Conservation (phyloP, 2,797 vertebrate species). For the Psittacula derbiana region DNA sequence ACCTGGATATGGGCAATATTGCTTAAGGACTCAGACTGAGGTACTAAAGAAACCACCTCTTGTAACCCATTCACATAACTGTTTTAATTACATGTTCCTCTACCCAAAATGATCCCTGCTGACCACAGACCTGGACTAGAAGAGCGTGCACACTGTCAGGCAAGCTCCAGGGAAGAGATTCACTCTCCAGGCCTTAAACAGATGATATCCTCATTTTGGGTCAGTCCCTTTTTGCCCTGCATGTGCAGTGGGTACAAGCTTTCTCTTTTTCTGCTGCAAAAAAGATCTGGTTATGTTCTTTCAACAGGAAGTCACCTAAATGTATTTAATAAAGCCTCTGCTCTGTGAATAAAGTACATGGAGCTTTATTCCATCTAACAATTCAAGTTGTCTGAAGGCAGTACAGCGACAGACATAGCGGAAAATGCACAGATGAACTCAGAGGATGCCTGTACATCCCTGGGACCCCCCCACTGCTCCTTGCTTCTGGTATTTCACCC, state of each 20-base stretch:
- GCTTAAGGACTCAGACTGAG: conserved; percentile 11
- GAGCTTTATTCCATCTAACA: not conserved
- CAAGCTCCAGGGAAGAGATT: not conserved
- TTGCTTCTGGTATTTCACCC: not conserved
- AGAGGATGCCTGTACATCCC: not conserved
- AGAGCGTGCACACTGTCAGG: not conserved
- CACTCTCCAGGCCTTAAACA: not conserved
- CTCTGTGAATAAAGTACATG: not conserved
- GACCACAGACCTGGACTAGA: not conserved
- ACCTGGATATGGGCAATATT: not conserved
- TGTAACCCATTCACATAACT: not conserved
- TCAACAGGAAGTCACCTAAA: not conserved
- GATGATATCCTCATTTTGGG: not conserved
- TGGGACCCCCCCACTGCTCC: not conserved
- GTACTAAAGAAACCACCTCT: not conserved
- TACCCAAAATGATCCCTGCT: not conserved
- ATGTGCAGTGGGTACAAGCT: not conserved
- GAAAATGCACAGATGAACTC: not conserved
- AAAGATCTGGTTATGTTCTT: not conserved
- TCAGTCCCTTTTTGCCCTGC: not conserved
- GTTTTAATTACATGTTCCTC: not conserved
- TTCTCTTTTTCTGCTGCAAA: not conserved
- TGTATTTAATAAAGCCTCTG: not conserved
- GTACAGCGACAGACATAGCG: not conserved
- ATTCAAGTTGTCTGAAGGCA: not conserved